Conservation (phyloP, 1,140 invertebrate genomes). For the Planococcus citri region DNA sequence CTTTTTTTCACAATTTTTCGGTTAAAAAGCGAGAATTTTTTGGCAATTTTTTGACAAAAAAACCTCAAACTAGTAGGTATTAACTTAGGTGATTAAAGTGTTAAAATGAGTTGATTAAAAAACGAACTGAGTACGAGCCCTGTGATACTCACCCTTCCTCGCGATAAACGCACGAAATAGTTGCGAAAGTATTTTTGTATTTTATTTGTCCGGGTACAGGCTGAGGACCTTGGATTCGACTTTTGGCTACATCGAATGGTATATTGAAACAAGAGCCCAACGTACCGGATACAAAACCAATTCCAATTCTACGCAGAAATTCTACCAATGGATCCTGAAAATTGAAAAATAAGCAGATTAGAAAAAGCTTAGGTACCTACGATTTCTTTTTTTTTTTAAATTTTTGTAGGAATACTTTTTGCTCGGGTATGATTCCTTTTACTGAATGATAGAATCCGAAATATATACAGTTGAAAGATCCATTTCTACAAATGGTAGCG, state of each 20-base stretch:
- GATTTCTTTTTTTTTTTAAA: conserved; percentile 19
- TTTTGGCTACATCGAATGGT: conserved; percentile 92
- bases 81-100: too few species aligned
- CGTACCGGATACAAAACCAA: conserved; percentile 74
- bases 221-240: conserved; percentile 83
- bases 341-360: not conserved
- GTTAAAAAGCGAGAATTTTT: too few species aligned
- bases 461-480: conserved; percentile 82
- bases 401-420: conserved; percentile 41
- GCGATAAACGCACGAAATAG: conserved; percentile 60
- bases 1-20: too few species aligned
- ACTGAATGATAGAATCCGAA: conserved; percentile 90
- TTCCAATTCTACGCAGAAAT: conserved; percentile 54
- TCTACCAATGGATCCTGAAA: conserved; percentile 52
- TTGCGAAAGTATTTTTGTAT: conserved; percentile 60
- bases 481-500: conserved; percentile 74
- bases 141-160: conserved; percentile 94
- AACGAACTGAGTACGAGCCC: too few species aligned
- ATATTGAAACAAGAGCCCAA: conserved; percentile 79
- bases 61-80: too few species aligned
- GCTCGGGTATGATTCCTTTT: conserved; percentile 58
- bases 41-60: too few species aligned
- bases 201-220: conserved; percentile 55
- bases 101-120: too few species aligned
- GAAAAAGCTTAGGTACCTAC: conserved; percentile 17